A percentile compares a stretch with the other conserved stretches of the same genome.
These are phyloP conservation scores for Pachyuromys duprasi DNA, from an alignment of 2,797 vertebrate species.

Conservation along the genomic window DNA sequence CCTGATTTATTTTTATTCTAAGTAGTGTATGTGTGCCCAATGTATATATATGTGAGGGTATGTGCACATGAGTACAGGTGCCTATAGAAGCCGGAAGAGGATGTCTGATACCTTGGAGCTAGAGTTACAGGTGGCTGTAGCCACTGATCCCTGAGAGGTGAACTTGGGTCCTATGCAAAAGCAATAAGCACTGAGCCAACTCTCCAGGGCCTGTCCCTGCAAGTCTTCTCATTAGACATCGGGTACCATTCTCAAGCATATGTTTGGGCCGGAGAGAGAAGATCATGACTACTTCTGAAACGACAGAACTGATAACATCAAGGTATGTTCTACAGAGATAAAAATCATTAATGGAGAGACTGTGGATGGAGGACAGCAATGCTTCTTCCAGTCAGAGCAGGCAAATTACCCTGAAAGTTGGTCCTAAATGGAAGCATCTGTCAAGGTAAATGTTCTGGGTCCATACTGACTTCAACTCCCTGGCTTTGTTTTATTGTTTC, in stretches of 20 bases:
- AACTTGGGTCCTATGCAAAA: background rate
- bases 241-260: background rate
- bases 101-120: background rate
- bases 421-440: conserved; percentile 64
- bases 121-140: background rate
- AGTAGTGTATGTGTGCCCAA: background rate
- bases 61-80: background rate
- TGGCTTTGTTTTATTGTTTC: conserved; percentile 79
- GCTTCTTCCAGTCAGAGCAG: conserved; percentile 22
- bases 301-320: background rate
- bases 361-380: background rate
- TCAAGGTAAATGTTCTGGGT: conserved; percentile 67
- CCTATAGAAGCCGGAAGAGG: background rate
- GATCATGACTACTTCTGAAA: conserved; percentile 7
- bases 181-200: background rate
- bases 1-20: background rate
- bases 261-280: background rate
- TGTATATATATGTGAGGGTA: background rate
- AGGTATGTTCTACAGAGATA: background rate
- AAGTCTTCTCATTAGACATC: background rate
- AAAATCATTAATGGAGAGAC: background rate
- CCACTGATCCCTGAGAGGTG: background rate
- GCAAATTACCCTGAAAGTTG: conserved; percentile 50
- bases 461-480: conserved; percentile 60
- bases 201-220: background rate